phyloP scores from a whole-genome alignment of 1,140 invertebrate genomes.

The Pseudomyrmex concolor region DNA sequence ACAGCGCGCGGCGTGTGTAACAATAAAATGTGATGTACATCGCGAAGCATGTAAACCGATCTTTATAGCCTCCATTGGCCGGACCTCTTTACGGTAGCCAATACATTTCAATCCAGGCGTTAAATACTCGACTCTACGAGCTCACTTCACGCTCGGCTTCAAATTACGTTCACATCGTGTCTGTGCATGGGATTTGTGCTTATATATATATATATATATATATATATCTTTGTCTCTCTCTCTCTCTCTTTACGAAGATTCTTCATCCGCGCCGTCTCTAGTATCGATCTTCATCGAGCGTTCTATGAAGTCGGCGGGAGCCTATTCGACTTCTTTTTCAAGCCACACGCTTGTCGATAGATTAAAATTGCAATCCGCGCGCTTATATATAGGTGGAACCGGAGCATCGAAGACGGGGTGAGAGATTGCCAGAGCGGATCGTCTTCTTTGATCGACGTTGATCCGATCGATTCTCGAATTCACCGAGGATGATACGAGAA shows the following conservation, averaged over 20 bases:
- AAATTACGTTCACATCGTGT: conserved; percentile 64
- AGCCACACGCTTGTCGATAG: conserved; percentile 65
- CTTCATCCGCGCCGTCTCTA: not conserved
- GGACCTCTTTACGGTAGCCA: not conserved
- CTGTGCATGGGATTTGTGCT: conserved; percentile 14
- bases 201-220: too few species aligned
- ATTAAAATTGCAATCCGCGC: conserved; percentile 69
- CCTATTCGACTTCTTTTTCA: conserved; percentile 62
- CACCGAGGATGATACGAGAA: conserved; percentile 33
- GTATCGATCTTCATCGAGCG: conserved; percentile 66
- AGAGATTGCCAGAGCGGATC: conserved; percentile 12
- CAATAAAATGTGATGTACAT: not conserved
- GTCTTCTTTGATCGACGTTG: conserved; percentile 46
- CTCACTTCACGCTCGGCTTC: not conserved
- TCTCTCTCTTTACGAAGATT: not conserved
- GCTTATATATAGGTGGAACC: not conserved
- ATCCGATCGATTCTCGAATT: conserved; percentile 35
- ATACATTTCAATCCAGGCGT: conserved; percentile 63
- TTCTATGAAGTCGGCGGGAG: conserved; percentile 55
- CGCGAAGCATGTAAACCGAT: conserved; percentile 29
- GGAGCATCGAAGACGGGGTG: conserved; percentile 16
- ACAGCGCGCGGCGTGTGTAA: not conserved
- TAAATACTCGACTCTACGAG: conserved; percentile 61
- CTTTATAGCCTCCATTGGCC: conserved; percentile 21
- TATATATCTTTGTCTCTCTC: not conserved